Evolutionary conservation across 2,888 invertebrate species (phyloP).

Genomic region (Prenolepis imparis): DNA sequence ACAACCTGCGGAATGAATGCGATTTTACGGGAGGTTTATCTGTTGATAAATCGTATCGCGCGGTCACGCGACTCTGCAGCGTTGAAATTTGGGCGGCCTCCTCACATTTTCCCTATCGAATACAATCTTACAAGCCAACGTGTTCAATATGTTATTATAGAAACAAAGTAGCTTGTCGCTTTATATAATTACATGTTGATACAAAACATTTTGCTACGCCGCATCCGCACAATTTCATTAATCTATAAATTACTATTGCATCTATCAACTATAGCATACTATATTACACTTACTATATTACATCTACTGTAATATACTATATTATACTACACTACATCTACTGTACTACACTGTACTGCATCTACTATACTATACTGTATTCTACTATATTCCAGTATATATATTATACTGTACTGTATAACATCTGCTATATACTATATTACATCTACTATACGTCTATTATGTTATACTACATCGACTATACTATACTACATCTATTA

Average conservation of each 20-base stretch:
- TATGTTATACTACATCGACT: too few relatives aligned
- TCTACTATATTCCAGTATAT: too few relatives aligned
- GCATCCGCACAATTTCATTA: not conserved
- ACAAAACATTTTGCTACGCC: not conserved
- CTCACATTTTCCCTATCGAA: constrained; percentile 26
- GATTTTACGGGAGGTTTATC: constrained; percentile 28
- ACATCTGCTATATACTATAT: too few relatives aligned
- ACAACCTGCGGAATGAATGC: constrained; percentile 24
- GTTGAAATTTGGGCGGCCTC: constrained; percentile 31
- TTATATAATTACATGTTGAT: not conserved
- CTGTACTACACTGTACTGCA: too few relatives aligned
- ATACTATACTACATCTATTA: too few relatives aligned
- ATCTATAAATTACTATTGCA: not conserved
- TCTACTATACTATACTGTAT: too few relatives aligned
- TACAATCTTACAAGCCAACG: not conserved
- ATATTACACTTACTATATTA: too few relatives aligned
- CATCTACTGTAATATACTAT: too few relatives aligned
- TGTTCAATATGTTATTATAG: constrained; percentile 7
- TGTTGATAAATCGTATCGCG: constrained; percentile 19
- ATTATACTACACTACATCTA: too few relatives aligned
- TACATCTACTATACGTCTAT: too few relatives aligned
- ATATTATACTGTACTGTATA: too few relatives aligned
- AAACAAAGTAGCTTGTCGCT: not conserved
- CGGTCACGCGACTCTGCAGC: constrained; percentile 24
- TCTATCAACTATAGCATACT: too few relatives aligned